A percentile compares a stretch with the other conserved stretches of the same genome.
These are phyloP conservation scores for Leptopilina clavipes DNA, from an alignment of 1,140 invertebrate genomes.

Conservation along the genomic window DNA sequence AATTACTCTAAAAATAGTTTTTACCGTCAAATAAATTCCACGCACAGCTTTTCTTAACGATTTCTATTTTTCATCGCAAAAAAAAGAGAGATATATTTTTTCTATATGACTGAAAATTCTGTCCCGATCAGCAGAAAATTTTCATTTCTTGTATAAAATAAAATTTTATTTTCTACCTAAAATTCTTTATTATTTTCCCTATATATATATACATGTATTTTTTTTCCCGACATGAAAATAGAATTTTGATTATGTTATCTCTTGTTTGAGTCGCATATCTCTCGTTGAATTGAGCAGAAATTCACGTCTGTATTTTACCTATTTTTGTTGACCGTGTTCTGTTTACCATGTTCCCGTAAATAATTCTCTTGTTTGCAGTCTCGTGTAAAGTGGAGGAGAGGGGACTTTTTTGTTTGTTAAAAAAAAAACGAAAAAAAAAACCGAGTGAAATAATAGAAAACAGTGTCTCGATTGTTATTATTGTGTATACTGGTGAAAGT, in stretches of 20 bases:
- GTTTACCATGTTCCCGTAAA: conserved; percentile 10
- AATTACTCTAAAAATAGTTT: no score
- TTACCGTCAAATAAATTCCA: no score
- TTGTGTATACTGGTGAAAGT: conserved; percentile 50
- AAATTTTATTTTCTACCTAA: no score
- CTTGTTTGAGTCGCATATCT: neutral
- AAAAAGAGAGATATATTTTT: no score
- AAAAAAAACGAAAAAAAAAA: no score
- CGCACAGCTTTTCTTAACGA: no score
- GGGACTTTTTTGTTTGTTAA: neutral
- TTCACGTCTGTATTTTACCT: neutral
- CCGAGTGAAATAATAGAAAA: neutral
- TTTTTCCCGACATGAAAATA: neutral
- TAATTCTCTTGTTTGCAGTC: neutral
- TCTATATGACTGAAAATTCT: no score
- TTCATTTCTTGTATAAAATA: no score
- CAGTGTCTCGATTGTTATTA: conserved; percentile 9
- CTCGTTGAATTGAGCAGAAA: neutral
- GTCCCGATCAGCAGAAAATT: no score
- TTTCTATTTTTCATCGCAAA: no score
- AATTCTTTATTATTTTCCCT: no score
- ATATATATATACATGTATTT: no score
- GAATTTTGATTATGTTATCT: neutral
- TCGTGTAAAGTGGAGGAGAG: neutral
- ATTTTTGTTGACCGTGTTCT: conserved; percentile 6